Percentiles rank a stretch among this genome's conserved stretches.
phyloP scores from a whole-genome alignment of 2,888 invertebrate species.

The Pimpla rufipes region DNA sequence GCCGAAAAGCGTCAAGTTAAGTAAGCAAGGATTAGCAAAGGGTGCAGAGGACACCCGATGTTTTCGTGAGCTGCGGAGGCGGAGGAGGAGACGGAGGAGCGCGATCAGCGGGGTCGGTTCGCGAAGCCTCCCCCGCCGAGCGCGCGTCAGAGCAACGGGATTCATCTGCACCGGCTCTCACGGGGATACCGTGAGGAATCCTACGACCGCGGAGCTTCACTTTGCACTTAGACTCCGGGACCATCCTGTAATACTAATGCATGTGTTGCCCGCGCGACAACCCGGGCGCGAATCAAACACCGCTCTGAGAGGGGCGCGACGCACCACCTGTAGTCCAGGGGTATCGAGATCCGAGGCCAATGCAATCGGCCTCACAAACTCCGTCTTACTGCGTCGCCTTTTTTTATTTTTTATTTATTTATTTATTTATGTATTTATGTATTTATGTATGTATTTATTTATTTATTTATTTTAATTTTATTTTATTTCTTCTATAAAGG shows the following conservation, averaged over 20 bases:
- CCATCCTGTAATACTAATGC: conserved; percentile 29
- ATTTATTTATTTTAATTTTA: too few species aligned
- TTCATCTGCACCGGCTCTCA: conserved; percentile 82
- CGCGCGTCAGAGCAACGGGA: conserved; percentile 4
- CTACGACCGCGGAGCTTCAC: conserved; percentile 81
- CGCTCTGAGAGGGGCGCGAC: conserved; percentile 1
- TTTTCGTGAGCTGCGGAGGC: conserved; percentile 59
- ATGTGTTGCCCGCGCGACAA: background rate
- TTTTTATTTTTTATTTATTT: too few species aligned
- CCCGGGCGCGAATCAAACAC: conserved; percentile 15
- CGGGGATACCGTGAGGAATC: conserved; percentile 81
- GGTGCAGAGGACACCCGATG: conserved; percentile 45
- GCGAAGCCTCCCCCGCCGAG: conserved; percentile 9
- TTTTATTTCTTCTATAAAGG: too few species aligned
- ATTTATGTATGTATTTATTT: too few species aligned
- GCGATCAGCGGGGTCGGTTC: conserved; percentile 14
- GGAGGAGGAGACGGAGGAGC: too few species aligned
- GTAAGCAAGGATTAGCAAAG: conserved; percentile 82
- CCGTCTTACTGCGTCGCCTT: too few species aligned
- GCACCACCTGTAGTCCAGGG: conserved; percentile 22
- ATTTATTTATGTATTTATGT: too few species aligned
- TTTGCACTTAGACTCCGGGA: conserved; percentile 80
- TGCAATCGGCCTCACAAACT: background rate
- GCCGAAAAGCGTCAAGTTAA: conserved; percentile 83
- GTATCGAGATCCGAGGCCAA: background rate